Base-by-base conservation (phyloP, 2,797 vertebrate species). In the Catharus ustulatus region DNA sequence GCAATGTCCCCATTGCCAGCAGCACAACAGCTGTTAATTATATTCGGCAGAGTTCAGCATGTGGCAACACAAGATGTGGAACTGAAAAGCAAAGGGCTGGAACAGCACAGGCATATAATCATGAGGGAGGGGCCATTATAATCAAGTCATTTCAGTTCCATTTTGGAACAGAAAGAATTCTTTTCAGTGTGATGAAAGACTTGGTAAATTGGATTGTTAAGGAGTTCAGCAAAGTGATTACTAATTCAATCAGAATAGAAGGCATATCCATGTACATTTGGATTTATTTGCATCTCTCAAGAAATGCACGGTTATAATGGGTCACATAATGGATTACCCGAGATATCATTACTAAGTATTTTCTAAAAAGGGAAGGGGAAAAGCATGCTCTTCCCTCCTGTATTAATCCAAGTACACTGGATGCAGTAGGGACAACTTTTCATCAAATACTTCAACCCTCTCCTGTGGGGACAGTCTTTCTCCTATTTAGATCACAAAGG, bases 11-110 rank as follows among this genome's bases (percentile, higher is more conserved):
- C 63, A 64, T 73, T 89, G 73, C 72, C 72, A 95, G 74, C 84
- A 90, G 40, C 69, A 86, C 55, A 87, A 82, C 86, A 93, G 80
- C 67, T 94, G 87, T 72, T 79, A 84, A 84, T 94, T 90, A 59
- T 84, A 34, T 87, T 93, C 87, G 74, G 62, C 51, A 52, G 29
- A 52, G 51, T 52, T 52, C 51, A 4, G 87, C 68, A 57, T 82
- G 85, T 77, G 83, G 73, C 32, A 64, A 76, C 68, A 80, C 46
- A 73, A 90, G 87, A 81, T 61, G 67, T 67, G 43, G 77, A 92
- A 67, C 69, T 92, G 77, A 92, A 90, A 92, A 92, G 71, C 57
- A 87, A 93, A 83, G 76, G 84, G 19, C 64, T 92, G 92, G 81
- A 94, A 92, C 89, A 57, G 64, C 69, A 34, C 64, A 94, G 46